Evolutionary conservation across 1,140 invertebrate genomes (phyloP).

Genomic region (Eciton burchellii): DNA sequence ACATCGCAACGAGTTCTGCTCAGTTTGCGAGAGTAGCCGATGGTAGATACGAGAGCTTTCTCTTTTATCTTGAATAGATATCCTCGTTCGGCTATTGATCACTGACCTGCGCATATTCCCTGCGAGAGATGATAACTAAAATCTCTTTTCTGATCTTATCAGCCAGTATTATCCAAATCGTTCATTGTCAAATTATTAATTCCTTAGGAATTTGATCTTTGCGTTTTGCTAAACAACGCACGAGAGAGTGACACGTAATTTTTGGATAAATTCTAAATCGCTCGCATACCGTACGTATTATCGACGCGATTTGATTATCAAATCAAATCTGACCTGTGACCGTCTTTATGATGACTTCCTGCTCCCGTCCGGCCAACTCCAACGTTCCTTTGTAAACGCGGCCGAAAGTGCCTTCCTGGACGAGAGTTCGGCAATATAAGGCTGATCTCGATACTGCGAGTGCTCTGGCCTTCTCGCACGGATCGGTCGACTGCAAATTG

Average conservation of each 20-base stretch:
- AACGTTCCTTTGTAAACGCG: constrained; percentile 91
- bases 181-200: neutral
- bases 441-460: constrained; percentile 89
- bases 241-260: too few relatives aligned
- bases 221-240: too few relatives aligned
- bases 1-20: neutral
- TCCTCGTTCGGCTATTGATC: neutral
- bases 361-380: constrained; percentile 87
- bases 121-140: neutral
- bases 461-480: constrained; percentile 89
- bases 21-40: constrained; percentile 13
- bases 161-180: neutral
- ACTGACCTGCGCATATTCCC: neutral
- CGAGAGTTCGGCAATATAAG: constrained; percentile 88
- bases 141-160: neutral
- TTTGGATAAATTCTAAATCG: too few relatives aligned
- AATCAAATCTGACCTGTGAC: constrained; percentile 88
- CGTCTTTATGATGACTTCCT: constrained; percentile 94
- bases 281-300: neutral
- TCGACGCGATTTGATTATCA: neutral
- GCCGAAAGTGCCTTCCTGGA: constrained; percentile 94
- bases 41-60: constrained; percentile 28
- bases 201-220: neutral
- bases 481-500: constrained; percentile 84
- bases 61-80: constrained; percentile 56